A percentile compares a stretch with the other conserved stretches of the same genome.
These are phyloP conservation scores for Tragopan temminckii DNA, from an alignment of 2,797 vertebrate species.

Conservation along the genomic window DNA sequence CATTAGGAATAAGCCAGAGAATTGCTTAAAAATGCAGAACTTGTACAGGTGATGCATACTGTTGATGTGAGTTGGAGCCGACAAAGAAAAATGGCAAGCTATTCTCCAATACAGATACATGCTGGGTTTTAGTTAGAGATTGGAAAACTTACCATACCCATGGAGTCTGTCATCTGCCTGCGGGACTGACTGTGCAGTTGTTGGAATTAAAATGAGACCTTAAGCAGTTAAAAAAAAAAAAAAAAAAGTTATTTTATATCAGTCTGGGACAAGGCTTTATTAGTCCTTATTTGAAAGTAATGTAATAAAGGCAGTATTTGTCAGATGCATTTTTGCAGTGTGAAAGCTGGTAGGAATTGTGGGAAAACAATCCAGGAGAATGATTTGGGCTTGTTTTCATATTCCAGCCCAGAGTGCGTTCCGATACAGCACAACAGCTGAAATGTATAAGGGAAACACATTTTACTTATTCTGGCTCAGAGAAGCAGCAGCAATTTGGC, in stretches of 20 bases:
- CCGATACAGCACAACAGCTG: conserved; percentile 45
- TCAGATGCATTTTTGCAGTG: conserved; percentile 30
- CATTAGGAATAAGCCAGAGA: neutral
- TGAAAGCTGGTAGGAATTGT: conserved; percentile 25
- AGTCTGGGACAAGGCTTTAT: neutral
- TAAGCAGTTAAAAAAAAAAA: neutral
- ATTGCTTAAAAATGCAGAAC: neutral
- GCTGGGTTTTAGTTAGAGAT: conserved; percentile 6
- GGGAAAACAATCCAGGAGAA: conserved; percentile 11
- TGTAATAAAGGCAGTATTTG: neutral
- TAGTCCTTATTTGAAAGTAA: conserved; percentile 32
- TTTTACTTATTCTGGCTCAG: conserved; percentile 75
- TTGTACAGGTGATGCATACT: neutral
- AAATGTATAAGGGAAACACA: conserved; percentile 63
- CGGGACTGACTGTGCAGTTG: neutral
- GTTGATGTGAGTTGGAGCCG: conserved; percentile 28
- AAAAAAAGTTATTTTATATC: conserved; percentile 9
- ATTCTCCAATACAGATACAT: neutral
- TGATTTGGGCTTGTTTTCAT: conserved; percentile 34
- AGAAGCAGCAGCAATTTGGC: conserved; percentile 70
- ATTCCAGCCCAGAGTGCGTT: conserved; percentile 21
- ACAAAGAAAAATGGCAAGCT: conserved; percentile 7
- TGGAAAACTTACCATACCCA: neutral
- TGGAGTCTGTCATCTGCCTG: conserved; percentile 31
- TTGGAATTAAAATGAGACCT: neutral